phyloP scores from a whole-genome alignment of 2,888 invertebrate species.

The Cosmopolites sordidus region DNA sequence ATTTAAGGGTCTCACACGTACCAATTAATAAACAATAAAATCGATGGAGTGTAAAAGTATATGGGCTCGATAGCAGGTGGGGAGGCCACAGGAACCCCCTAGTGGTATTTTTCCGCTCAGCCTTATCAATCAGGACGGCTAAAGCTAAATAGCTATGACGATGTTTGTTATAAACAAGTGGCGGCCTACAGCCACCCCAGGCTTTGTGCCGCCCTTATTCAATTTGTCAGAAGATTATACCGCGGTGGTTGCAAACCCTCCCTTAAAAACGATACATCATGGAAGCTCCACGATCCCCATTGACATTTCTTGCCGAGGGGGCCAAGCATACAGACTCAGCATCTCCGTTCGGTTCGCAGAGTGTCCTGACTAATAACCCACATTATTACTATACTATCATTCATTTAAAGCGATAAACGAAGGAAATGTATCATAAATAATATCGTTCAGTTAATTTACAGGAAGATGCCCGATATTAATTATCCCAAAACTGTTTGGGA shows the following conservation, averaged over 20 bases:
- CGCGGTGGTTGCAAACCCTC: slow-evolving; percentile 48
- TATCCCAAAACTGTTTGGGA: background rate
- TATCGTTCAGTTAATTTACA: slow-evolving; percentile 26
- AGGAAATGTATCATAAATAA: slow-evolving; percentile 28
- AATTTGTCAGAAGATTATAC: slow-evolving; percentile 53
- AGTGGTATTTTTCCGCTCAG: slow-evolving; percentile 15
- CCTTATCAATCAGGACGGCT: slow-evolving; percentile 42
- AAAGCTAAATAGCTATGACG: slow-evolving; percentile 46
- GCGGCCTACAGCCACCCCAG: slow-evolving; percentile 44
- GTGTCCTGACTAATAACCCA: slow-evolving; percentile 27
- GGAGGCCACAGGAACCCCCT: slow-evolving; percentile 16
- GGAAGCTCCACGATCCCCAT: slow-evolving; percentile 39
- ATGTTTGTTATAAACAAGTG: slow-evolving; percentile 51
- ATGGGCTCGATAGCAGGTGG: slow-evolving; percentile 20
- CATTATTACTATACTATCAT: slow-evolving; percentile 29
- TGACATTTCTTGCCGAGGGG: slow-evolving; percentile 34
- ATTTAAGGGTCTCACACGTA: too few species aligned
- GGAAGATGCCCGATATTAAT: slow-evolving; percentile 3
- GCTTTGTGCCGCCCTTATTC: slow-evolving; percentile 49
- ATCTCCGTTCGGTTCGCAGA: background rate
- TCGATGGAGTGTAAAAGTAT: background rate
- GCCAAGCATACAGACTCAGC: slow-evolving; percentile 14
- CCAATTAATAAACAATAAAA: too few species aligned
- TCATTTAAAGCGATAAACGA: slow-evolving; percentile 28
- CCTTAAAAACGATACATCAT: slow-evolving; percentile 47